phyloP scores from a whole-genome alignment of 2,797 vertebrate species.

The Tapera naevia region DNA sequence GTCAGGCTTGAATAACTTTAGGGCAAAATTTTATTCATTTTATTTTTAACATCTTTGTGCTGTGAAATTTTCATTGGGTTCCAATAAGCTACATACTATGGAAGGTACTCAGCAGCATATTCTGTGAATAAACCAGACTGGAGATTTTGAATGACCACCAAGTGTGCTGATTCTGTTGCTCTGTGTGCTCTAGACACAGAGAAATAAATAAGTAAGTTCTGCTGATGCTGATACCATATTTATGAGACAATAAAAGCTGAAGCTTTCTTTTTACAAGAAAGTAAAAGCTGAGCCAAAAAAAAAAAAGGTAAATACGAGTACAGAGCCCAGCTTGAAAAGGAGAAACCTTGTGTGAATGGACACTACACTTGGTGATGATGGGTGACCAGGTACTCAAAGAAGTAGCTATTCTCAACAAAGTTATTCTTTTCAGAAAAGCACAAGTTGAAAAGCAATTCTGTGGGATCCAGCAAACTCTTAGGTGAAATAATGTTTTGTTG shows the following conservation, averaged over 20 bases:
- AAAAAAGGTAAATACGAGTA: neutral
- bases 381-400: neutral
- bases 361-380: neutral
- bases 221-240: neutral
- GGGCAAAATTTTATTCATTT: neutral
- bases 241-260: neutral
- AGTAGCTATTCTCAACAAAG: neutral
- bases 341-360: neutral
- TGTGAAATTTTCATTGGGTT: neutral
- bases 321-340: neutral
- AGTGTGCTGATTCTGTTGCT: neutral
- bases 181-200: neutral
- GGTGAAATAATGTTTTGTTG: neutral
- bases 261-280: neutral
- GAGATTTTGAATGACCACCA: neutral
- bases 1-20: neutral
- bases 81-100: neutral
- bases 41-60: neutral
- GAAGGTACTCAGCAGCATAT: neutral
- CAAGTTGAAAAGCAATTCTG: neutral
- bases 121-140: neutral
- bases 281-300: neutral
- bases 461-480: neutral
- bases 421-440: neutral
- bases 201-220: neutral